Conservation (phyloP, 1,140 invertebrate genomes). For the Macrotrachela quadricornifera region DNA sequence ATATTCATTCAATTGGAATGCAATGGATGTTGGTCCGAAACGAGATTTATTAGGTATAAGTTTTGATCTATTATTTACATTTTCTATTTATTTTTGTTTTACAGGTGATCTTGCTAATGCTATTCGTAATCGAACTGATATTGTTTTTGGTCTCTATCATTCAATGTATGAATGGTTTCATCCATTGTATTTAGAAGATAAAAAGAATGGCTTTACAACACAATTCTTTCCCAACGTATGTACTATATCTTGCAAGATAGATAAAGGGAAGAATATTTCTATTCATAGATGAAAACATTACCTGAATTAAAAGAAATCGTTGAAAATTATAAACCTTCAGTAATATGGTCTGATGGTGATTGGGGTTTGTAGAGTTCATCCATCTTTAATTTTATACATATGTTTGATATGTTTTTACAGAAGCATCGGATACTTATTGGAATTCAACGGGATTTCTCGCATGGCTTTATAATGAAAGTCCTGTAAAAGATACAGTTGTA, state of each 20-base stretch:
- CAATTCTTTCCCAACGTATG: slow-evolving; percentile 2
- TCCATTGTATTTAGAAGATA: slow-evolving; percentile 55
- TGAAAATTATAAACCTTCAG: slow-evolving; percentile 55
- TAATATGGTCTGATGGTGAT: slow-evolving; percentile 76
- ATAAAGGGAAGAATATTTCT: too few relatives aligned
- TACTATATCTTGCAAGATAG: too few relatives aligned
- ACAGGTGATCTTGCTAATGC: slow-evolving; percentile 48
- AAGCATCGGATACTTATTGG: slow-evolving; percentile 43
- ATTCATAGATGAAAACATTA: slow-evolving; percentile 18
- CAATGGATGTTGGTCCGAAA: slow-evolving; percentile 65
- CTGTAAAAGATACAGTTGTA: slow-evolving; percentile 63
- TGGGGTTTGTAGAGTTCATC: slow-evolving; percentile 11
- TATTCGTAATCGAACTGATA: slow-evolving; percentile 35
- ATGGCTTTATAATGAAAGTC: slow-evolving; percentile 76
- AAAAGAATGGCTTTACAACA: slow-evolving; percentile 17
- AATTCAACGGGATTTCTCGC: slow-evolving; percentile 41
- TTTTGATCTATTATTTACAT: not conserved
- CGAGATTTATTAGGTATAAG: slow-evolving; percentile 19
- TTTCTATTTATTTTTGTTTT: not conserved
- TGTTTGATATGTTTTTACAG: not conserved
- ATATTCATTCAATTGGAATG: slow-evolving; percentile 32
- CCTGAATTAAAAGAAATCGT: slow-evolving; percentile 38
- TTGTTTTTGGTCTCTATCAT: slow-evolving; percentile 67
- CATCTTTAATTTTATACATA: too few relatives aligned
- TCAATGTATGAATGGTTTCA: slow-evolving; percentile 78